Base-by-base conservation (phyloP, 2,113 vertebrate species). In the Takifugu bimaculatus region DNA sequence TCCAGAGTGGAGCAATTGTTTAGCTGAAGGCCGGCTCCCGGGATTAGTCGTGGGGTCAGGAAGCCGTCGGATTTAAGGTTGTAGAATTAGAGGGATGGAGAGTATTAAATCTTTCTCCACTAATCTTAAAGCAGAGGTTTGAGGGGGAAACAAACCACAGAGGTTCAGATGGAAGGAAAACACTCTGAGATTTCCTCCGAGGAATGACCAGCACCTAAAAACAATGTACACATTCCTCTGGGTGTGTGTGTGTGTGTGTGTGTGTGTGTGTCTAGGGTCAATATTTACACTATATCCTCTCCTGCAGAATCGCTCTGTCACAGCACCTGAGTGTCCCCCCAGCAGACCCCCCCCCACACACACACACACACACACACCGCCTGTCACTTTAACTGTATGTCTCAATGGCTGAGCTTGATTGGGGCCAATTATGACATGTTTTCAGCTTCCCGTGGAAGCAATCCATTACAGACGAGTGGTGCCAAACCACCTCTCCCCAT, bases 201-300 rank as follows among this genome's bases (percentile, higher is more conserved):
- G 2, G 11, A 39, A 6, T 11, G 35, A 39, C 35, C 7, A 1
- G 11, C 7, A 39, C 11, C 35, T 39, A 39, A 39, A 10, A 11
- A 39, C 2, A 39, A 39, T 20, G 20, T 20, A 20, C 20, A 20
- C 35, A 11, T 39, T 10, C 2, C 9, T 39, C 2, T 39, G 7
- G 7, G 35, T 39, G 4, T 4, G 32, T 35, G 32, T 35, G 32
- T 35, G 5, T 35, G 32, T 35, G 5, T 35, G 32, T 35, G 32
- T 20, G 35, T 53, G 54, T 52, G 47, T 57, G 28, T 45, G 32
- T 68, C 26, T 51, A 67, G 78, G 82, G 79, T 83, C 85, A 86
- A 85, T 85, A 83, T 88, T 87, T 87, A 85, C 85, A 85, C 83
- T 82, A 80, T 78, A 79, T 77, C 71, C 59, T 81, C 65, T 74